phyloP scores from a whole-genome alignment of 2,113 vertebrate genomes.

The Hippocampus comes region DNA sequence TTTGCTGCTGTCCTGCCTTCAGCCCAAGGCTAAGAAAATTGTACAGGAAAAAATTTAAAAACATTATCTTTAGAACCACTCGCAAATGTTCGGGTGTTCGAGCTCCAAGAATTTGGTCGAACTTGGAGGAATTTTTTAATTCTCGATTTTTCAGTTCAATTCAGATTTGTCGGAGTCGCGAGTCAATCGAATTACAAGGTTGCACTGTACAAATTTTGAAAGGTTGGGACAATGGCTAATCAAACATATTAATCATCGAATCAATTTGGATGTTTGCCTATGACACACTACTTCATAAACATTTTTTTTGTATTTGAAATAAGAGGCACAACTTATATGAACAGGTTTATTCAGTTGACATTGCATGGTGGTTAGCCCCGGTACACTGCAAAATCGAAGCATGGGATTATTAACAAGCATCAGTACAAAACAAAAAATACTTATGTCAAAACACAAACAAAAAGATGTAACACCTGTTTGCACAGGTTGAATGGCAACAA shows the following conservation, averaged over 20 bases:
- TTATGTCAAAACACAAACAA: not conserved
- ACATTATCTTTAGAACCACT: no score
- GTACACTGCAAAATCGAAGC: conserved; percentile 24
- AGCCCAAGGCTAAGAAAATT: no score
- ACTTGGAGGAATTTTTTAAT: no score
- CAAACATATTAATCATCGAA: not conserved
- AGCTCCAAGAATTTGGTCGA: no score
- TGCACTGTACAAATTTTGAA: not conserved
- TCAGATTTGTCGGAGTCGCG: no score
- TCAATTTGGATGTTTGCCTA: not conserved
- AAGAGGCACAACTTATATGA: conserved; percentile 31
- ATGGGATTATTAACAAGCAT: conserved; percentile 27
- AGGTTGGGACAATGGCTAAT: not conserved
- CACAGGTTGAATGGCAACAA: conserved; percentile 22
- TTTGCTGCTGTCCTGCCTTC: no score
- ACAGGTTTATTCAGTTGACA: conserved; percentile 43
- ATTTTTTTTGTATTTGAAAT: conserved; percentile 21
- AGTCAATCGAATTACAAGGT: no score
- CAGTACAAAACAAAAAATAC: conserved; percentile 21
- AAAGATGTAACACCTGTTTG: conserved; percentile 23
- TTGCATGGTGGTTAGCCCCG: conserved; percentile 17
- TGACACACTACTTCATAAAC: not conserved
- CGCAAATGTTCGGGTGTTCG: no score
- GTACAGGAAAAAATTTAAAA: no score
- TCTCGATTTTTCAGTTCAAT: no score